Evolutionary conservation across 2,888 invertebrate genomes (phyloP), one percentile per base, ranked within the genome.

Genomic region (Harpagoxenus sublaevis): DNA sequence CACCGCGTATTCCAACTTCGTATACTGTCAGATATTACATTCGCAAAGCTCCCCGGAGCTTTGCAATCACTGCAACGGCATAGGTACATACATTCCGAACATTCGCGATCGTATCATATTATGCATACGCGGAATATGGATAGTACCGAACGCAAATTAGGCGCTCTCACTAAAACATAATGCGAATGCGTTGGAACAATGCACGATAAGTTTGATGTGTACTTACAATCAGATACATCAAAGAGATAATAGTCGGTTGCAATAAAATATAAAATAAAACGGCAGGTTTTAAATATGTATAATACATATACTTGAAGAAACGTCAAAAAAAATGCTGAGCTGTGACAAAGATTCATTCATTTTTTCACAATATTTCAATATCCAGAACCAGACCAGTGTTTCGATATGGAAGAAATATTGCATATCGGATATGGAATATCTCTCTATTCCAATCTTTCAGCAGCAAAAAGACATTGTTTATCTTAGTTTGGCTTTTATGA

Each of bases 121-220:
- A 81, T 51, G 79, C 79, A 73, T 62, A 73, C 48, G 73, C 18
- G 51, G 73, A 73, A 81, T 73, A 81, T 62, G 66, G 83, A 77
- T 81, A 63, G 45, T 62, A 9, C 18, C 57, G 57, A 86, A 87
- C 74, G 74, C 78, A 85, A 79, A 87, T 87, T 87, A 87, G 74
- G 68, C 60, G 28, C 18, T 60, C 79, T 78, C 48, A 63, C 68
- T 87, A 87, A 87, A 87, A 87, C 75, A 70, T 12, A 48, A n/a
- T n/a, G 53, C n/a, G 9, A 45, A 77, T 70, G 63, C 70, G 78
- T 77, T 23, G 45, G 12, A 55, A 83, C 65, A 84, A 73, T 83
- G 68, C 35, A 23, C 31, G 78, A 87, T 82, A 84, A 84, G 68
- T 31, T 77, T 42, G 60, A 74, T 35, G 57, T 53, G 63, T 35